Evolutionary conservation across 2,113 vertebrate species (phyloP), one percentile per base, ranked within the genome.

Genomic region (Centropus unirufus): DNA sequence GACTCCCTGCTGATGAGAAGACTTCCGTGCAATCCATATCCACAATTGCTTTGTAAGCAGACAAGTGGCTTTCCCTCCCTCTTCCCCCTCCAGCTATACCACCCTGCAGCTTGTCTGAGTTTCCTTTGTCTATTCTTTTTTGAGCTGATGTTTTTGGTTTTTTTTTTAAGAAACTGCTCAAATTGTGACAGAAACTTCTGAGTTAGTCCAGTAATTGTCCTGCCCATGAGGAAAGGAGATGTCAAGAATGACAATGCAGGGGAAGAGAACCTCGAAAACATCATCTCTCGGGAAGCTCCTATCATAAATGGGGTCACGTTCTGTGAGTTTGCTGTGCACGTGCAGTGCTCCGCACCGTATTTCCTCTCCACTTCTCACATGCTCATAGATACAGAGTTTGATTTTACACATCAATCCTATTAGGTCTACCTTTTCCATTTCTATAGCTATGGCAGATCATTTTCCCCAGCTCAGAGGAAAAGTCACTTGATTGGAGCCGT

Each of bases 161-260:
- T 72, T 95, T 75, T 95, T 96, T 95, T 91, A 84, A 92, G 91
- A 93, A 92, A 81, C 89, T 89, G 70, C 83, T 72, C 6, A 4
- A 94, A 82, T 72, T 84, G 92, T 92, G 96, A 96, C 94, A 96
- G 93, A 83, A 95, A 91, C 81, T 95, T 92, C 87, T 77, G 83
- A 93, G 77, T 61, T 92, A 59, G 63, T 40, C 64, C 42, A 52
- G 83, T 97, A 97, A 97, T 88, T 93, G 96, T 93, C 63, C 61
- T 77, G 36, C 55, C 62, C 76, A 3, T 55, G 84, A 95, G 69
- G 75, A 72, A 86, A 13, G 72, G 85, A 94, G 75, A 69, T 54
- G 58, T 16, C 92, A 88, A 57, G 63, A 93, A 94, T 86, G 92
- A 90, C 93, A 94, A 34, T 34, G 69, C 59, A 91, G 87, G 55